Base-by-base conservation (phyloP, 1,140 invertebrate genomes). In the Drosophila truncata region DNA sequence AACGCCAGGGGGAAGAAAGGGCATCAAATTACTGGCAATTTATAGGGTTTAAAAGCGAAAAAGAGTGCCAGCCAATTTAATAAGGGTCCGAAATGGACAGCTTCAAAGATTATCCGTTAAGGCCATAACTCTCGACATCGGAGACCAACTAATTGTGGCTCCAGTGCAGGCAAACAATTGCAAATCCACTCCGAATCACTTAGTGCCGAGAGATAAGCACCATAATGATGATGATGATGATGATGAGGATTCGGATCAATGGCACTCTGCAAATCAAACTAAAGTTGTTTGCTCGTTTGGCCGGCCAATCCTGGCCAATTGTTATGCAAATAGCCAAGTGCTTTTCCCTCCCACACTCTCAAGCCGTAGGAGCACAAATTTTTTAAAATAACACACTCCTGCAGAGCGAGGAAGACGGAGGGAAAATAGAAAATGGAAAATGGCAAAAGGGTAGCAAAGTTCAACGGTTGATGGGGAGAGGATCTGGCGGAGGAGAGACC, bases 321-420 rank as follows among this genome's bases (percentile, higher is more conserved):
- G 82, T 90, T 88, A 88, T 88, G 84, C 85, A 88, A 88, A 88
- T 88, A 82, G 73, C 85, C 66, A 73, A 80, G 65, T 76, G 69
- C 78, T 63, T 78, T 69, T 61, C 71, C 67, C 8, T 9, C 50
- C 42, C 5, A 18, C 54, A 72, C 73, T 76, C 67, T 41, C 73
- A 55, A 61, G 69, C 74, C 84, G 65, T 67, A 66, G 77, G 57
- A 83, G 69, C 76, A 59, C 69, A 79, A 77, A 77, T 78, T 78
- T 78, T 78, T 87, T 72, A 72, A 85, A 84, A 85, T 73, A 78
- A 65, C 77, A 80, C 71, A 71, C 63, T 65, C 44, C 35, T 27
- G 74, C 49, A 46, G 49, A 14, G 8, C 13, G 25, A 20, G 49
- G n/a, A 31, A 70, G 39, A n/a, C n/a, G 31, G 10, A 16, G 20